Percentiles rank a stretch among this genome's conserved stretches.
These are phyloP conservation scores for Yponomeuta cagnagella DNA, from an alignment of 2,888 invertebrate species.

Conservation along the genomic window DNA sequence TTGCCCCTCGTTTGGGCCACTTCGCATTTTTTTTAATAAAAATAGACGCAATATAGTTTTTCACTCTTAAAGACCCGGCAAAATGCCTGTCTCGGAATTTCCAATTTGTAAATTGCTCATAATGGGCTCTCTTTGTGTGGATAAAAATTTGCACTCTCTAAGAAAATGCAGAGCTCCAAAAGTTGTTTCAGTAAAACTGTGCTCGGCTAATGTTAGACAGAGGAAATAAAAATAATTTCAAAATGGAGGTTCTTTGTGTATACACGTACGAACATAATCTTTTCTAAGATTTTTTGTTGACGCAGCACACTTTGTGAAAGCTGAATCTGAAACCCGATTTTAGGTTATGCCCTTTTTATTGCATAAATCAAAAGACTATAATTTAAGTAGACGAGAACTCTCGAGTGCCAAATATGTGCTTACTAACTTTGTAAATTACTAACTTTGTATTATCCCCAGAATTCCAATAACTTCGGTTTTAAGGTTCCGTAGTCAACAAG, in stretches of 20 bases:
- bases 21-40: constrained; percentile 57
- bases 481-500: too few species aligned
- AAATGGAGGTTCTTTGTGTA: neutral
- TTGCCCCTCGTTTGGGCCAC: constrained; percentile 62
- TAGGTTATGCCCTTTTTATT: too few species aligned
- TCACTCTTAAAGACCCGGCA: constrained; percentile 40
- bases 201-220: neutral
- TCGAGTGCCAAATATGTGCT: too few species aligned
- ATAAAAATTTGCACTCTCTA: neutral
- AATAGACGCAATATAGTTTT: constrained; percentile 67
- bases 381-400: too few species aligned
- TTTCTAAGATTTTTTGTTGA: neutral
- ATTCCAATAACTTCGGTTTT: too few species aligned
- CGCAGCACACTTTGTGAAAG: neutral
- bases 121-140: constrained; percentile 17
- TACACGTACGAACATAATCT: neutral
- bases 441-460: too few species aligned
- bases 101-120: constrained; percentile 48
- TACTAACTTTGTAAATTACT: too few species aligned
- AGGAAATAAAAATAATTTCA: neutral
- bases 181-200: neutral
- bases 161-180: constrained; percentile 1
- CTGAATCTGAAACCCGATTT: too few species aligned
- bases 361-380: too few species aligned
- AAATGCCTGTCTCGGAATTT: constrained; percentile 46